These are phyloP conservation scores for Rhodophaea formosa DNA, from an alignment of 2,888 invertebrate species.

Conservation along the genomic window DNA sequence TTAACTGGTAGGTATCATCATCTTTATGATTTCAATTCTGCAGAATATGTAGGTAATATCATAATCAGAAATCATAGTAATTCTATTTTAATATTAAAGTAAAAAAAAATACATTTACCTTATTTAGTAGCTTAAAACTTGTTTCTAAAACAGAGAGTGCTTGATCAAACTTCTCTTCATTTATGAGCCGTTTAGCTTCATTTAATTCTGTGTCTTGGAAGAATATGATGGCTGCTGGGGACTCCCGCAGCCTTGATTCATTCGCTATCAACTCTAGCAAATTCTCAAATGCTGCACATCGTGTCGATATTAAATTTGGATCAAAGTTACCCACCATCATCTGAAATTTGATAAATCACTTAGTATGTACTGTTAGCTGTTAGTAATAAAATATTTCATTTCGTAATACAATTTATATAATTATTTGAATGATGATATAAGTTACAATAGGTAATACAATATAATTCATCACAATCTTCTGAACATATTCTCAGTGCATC, in stretches of 20 bases:
- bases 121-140: conserved; percentile 83
- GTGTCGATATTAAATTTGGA: conserved; percentile 82
- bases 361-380: too few species aligned
- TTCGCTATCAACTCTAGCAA: conserved; percentile 80
- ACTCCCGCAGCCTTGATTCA: conserved; percentile 80
- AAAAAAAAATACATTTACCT: conserved; percentile 45
- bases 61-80: too few species aligned
- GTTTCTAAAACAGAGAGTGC: conserved; percentile 85
- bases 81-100: too few species aligned
- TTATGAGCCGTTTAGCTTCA: conserved; percentile 82
- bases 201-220: conserved; percentile 84
- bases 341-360: conserved; percentile 54
- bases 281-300: conserved; percentile 84
- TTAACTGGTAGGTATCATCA: too few species aligned
- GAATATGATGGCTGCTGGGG: conserved; percentile 81
- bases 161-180: conserved; percentile 81
- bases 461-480: too few species aligned
- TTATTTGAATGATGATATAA: too few species aligned
- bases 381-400: too few species aligned
- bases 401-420: too few species aligned
- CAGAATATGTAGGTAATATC: too few species aligned
- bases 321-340: conserved; percentile 87
- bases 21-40: too few species aligned
- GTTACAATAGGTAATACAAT: too few species aligned
- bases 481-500: too few species aligned